A percentile compares a stretch with the other conserved stretches of the same genome.
phyloP scores from a whole-genome alignment of 2,113 vertebrate species.

The Pungitius pungitius region DNA sequence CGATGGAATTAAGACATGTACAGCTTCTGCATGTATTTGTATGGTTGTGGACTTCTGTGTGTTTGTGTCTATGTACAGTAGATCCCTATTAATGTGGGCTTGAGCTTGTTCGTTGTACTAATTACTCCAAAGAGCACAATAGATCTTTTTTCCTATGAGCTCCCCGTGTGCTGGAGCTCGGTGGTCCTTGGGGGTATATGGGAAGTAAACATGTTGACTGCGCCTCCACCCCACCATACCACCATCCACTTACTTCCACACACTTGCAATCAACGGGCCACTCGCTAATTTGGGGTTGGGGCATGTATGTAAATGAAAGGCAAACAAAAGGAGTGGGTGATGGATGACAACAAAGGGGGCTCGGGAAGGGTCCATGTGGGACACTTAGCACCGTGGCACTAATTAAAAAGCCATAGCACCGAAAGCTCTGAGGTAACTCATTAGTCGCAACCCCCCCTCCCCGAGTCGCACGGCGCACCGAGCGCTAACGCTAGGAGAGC shows the following conservation, averaged over 20 bases:
- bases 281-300: constrained; percentile 78
- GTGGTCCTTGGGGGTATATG: constrained; percentile 75
- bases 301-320: constrained; percentile 82
- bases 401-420: constrained; percentile 84
- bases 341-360: constrained; percentile 70
- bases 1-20: constrained; percentile 31
- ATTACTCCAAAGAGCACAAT: constrained; percentile 74
- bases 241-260: constrained; percentile 74
- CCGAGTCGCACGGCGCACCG: constrained; percentile 39
- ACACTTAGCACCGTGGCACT: constrained; percentile 77
- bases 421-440: constrained; percentile 77
- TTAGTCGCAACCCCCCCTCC: constrained; percentile 72
- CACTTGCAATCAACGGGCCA: constrained; percentile 79
- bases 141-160: constrained; percentile 64
- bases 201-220: constrained; percentile 78
- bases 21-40: constrained; percentile 15
- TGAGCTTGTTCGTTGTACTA: constrained; percentile 72
- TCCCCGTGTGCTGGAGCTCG: constrained; percentile 66
- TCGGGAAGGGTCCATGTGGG: constrained; percentile 72
- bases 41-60: neutral
- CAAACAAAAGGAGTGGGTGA: constrained; percentile 80
- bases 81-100: constrained; percentile 47
- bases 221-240: constrained; percentile 47
- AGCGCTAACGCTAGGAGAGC: constrained; percentile 54
- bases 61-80: constrained; percentile 8